Percentiles rank a stretch among this genome's conserved stretches.
Evolutionary conservation across 30 jellyfish, hydroid and myxozoan species (phyloP).

Genomic region (Chrysaora quinquecirrha): DNA sequence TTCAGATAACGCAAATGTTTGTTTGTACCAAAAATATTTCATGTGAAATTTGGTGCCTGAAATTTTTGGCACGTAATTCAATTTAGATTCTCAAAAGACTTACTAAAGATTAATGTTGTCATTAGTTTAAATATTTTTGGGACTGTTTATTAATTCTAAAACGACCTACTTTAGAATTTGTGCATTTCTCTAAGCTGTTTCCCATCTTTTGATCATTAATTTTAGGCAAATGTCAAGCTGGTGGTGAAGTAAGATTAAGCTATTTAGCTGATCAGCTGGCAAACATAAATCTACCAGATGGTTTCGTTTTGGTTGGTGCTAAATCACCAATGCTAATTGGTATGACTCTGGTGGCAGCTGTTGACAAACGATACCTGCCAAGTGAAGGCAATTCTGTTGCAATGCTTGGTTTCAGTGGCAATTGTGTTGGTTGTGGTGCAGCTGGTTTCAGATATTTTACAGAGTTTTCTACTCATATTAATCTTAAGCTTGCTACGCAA

Average conservation of each 20-base stretch:
- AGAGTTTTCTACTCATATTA: constrained; percentile 86
- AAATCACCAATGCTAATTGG: constrained; percentile 89
- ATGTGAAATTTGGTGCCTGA: too few relatives aligned
- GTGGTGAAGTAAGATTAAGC: constrained; percentile 83
- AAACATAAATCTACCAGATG: constrained; percentile 69
- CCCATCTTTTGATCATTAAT: too few relatives aligned
- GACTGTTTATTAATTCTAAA: too few relatives aligned
- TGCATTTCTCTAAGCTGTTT: too few relatives aligned
- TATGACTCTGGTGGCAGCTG: constrained; percentile 87
- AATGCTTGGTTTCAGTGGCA: constrained; percentile 88
- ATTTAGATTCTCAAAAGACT: too few relatives aligned
- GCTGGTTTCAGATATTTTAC: constrained; percentile 91
- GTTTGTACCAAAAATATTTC: too few relatives aligned
- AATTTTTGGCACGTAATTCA: too few relatives aligned
- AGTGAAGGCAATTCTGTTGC: constrained; percentile 80
- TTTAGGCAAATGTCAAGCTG: constrained; percentile 90
- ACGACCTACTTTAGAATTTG: too few relatives aligned
- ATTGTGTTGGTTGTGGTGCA: constrained; percentile 94
- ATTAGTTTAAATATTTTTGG: too few relatives aligned
- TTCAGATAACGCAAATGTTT: too few relatives aligned
- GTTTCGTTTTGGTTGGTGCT: constrained; percentile 87
- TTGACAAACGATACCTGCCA: constrained; percentile 82
- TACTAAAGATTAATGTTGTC: too few relatives aligned
- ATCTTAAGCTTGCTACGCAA: constrained; percentile 86
- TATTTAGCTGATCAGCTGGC: constrained; percentile 60